Conservation (phyloP, 1,140 invertebrate species). For the Drosophila kikkawai region DNA sequence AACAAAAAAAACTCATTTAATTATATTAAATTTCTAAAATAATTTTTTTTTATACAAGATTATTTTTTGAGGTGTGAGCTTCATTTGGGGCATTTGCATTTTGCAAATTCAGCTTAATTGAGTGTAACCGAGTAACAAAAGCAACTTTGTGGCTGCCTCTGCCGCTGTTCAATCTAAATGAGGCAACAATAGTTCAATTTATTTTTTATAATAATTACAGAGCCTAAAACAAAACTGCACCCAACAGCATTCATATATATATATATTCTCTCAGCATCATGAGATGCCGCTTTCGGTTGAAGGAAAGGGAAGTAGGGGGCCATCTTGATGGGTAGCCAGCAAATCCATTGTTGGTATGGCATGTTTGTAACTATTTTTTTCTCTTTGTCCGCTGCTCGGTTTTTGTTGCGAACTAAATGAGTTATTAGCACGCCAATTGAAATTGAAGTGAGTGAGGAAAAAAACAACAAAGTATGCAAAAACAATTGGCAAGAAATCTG, state of each 20-base stretch:
- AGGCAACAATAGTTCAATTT: constrained; percentile 83
- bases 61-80: constrained; percentile 61
- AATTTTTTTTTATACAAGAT: background rate
- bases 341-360: constrained; percentile 58
- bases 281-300: constrained; percentile 17
- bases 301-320: constrained; percentile 13
- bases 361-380: constrained; percentile 64
- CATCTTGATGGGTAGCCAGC: constrained; percentile 39
- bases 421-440: constrained; percentile 83
- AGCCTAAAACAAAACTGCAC: constrained; percentile 49
- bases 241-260: constrained; percentile 25
- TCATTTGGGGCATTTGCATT: constrained; percentile 71
- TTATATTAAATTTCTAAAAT: constrained; percentile 62
- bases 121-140: constrained; percentile 79
- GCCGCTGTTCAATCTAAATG: constrained; percentile 63
- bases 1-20: constrained; percentile 37
- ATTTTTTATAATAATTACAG: constrained; percentile 82
- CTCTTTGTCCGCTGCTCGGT: constrained; percentile 33
- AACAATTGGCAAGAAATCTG: constrained; percentile 55
- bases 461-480: constrained; percentile 36
- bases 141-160: constrained; percentile 60
- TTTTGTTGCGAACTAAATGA: constrained; percentile 81
- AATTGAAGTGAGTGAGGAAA: constrained; percentile 59
- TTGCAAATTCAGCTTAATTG: constrained; percentile 80
- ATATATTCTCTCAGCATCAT: constrained; percentile 74